These are phyloP conservation scores for Ara ararauna DNA, from an alignment of 2,797 vertebrate species.

Conservation along the genomic window DNA sequence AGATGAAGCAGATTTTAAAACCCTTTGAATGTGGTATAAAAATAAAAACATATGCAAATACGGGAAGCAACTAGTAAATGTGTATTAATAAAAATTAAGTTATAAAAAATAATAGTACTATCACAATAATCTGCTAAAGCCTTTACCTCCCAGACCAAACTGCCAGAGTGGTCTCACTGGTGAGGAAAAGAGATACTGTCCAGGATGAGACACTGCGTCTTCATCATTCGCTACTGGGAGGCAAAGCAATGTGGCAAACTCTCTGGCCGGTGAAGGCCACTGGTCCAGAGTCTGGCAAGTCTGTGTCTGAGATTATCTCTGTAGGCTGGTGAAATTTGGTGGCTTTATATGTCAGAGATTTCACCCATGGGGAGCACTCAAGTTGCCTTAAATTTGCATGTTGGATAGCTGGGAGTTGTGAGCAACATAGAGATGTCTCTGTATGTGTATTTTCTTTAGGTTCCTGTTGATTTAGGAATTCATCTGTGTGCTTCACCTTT, in stretches of 20 bases:
- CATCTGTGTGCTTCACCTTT: neutral
- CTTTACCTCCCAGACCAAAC: neutral
- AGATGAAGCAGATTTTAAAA: neutral
- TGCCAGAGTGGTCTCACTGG: neutral
- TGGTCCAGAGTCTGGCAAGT: neutral
- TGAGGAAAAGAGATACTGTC: neutral
- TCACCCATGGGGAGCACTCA: neutral
- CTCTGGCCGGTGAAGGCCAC: neutral
- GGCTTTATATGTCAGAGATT: neutral
- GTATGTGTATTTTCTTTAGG: neutral
- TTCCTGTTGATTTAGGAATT: conserved; percentile 25
- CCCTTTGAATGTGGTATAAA: neutral
- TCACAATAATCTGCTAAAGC: neutral
- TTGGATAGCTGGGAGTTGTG: neutral
- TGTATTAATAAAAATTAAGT: neutral
- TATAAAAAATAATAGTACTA: neutral
- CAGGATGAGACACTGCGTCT: neutral
- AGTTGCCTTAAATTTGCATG: neutral
- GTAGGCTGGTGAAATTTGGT: neutral
- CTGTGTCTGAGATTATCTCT: neutral
- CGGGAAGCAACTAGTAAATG: neutral
- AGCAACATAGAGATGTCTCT: neutral
- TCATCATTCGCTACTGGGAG: neutral
- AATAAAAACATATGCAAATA: neutral
- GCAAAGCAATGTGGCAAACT: neutral